phyloP scores from a whole-genome alignment of 2,888 invertebrate species.

The Antheraea yamamai region DNA sequence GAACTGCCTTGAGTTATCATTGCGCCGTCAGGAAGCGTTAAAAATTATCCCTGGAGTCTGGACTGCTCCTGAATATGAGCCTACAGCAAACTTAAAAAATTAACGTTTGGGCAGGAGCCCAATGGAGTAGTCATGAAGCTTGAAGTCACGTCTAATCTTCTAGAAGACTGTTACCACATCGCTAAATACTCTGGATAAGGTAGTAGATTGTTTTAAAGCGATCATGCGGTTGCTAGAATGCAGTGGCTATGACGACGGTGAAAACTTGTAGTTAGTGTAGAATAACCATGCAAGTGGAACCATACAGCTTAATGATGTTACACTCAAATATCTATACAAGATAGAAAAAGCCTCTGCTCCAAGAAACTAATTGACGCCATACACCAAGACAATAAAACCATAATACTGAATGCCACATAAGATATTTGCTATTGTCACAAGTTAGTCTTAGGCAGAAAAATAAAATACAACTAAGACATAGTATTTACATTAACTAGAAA shows the following conservation, averaged over 20 bases:
- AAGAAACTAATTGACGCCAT: not conserved
- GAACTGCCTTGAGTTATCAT: not conserved
- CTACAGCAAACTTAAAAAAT: not conserved
- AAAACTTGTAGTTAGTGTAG: not conserved
- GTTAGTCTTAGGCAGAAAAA: not conserved
- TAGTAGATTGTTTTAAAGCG: not conserved
- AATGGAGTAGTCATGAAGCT: conserved; percentile 1
- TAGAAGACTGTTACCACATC: not conserved
- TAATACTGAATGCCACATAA: not conserved
- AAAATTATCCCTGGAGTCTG: not conserved
- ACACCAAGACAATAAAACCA: not conserved
- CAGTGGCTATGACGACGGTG: not conserved
- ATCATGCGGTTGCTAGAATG: not conserved
- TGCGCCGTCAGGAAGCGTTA: not conserved
- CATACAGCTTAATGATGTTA: not conserved
- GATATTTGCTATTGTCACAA: not conserved
- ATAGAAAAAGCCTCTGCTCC: not conserved
- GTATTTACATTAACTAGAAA: not conserved
- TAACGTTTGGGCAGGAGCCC: not conserved
- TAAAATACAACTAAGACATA: not conserved
- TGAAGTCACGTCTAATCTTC: not conserved
- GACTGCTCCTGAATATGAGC: not conserved
- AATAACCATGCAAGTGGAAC: too few relatives aligned
- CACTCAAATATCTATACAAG: not conserved
- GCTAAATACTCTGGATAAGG: not conserved